Evolutionary conservation across 1,140 invertebrate species (phyloP).

Genomic region (Episyrphus balteatus): DNA sequence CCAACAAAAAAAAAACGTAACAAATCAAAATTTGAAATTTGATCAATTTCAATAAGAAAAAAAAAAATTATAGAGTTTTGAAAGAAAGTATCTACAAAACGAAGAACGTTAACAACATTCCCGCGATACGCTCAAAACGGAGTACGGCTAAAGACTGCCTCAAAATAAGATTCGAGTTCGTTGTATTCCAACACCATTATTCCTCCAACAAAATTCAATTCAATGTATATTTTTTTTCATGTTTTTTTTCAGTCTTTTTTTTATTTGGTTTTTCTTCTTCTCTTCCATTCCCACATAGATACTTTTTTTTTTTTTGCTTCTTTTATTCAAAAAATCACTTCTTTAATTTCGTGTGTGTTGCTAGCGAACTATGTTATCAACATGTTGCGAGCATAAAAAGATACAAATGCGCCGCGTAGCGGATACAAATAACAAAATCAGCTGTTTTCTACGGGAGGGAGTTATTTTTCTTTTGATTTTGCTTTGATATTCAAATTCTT

Average conservation of each 20-base stretch:
- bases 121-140: constrained; percentile 37
- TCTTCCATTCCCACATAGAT: neutral
- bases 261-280: too few species aligned
- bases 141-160: constrained; percentile 37
- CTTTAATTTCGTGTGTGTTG: neutral
- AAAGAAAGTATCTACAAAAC: too few species aligned
- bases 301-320: neutral
- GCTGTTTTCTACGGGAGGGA: neutral
- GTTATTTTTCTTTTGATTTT: neutral
- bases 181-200: constrained; percentile 20
- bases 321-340: neutral
- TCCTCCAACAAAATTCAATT: neutral
- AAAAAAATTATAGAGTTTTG: too few species aligned
- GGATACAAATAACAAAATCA: too few species aligned
- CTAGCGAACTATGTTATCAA: neutral
- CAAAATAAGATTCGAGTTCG: constrained; percentile 38
- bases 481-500: too few species aligned
- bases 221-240: too few species aligned
- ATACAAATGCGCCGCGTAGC: too few species aligned
- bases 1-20: too few species aligned
- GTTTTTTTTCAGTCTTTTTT: too few species aligned
- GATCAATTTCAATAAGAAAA: too few species aligned
- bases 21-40: too few species aligned
- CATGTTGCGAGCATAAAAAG: neutral
- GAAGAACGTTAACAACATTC: neutral